Evolutionary conservation across 2,888 invertebrate species (phyloP).

Genomic region (Euproctis similis): DNA sequence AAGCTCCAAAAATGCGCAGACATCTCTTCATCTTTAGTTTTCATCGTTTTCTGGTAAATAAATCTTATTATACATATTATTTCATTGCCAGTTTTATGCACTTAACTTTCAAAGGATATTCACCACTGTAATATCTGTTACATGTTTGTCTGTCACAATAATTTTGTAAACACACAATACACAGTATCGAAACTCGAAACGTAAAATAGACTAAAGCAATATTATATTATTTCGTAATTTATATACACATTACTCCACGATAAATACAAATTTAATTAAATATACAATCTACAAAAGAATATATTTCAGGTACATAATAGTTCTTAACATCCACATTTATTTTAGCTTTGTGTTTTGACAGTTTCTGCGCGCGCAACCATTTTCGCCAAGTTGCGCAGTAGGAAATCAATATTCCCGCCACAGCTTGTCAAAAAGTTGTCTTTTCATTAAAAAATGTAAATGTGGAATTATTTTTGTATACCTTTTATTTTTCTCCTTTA

Average conservation of each 20-base stretch:
- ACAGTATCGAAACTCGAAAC: constrained; percentile 3
- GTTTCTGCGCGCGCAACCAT: constrained; percentile 49
- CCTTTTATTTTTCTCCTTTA: no score
- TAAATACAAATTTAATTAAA: constrained; percentile 4
- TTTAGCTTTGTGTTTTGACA: constrained; percentile 43
- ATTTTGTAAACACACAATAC: constrained; percentile 21
- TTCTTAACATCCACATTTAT: no score
- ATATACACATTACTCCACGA: neutral
- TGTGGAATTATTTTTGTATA: neutral
- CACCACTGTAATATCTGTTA: neutral
- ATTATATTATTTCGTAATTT: constrained; percentile 1
- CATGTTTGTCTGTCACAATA: constrained; percentile 2
- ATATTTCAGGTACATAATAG: no score
- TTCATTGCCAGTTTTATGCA: neutral
- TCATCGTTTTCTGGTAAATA: constrained; percentile 40
- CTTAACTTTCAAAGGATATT: constrained; percentile 1
- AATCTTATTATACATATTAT: constrained; percentile 15
- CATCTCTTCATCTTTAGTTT: constrained; percentile 58
- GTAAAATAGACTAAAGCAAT: constrained; percentile 4
- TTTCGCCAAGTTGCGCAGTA: constrained; percentile 20
- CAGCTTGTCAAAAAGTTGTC: constrained; percentile 10
- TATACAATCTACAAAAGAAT: neutral
- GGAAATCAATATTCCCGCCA: constrained; percentile 48
- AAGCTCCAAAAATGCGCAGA: constrained; percentile 58
- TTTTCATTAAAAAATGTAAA: constrained; percentile 14